These are phyloP conservation scores for Formica exsecta DNA, from an alignment of 1,140 invertebrate species.

Conservation along the genomic window DNA sequence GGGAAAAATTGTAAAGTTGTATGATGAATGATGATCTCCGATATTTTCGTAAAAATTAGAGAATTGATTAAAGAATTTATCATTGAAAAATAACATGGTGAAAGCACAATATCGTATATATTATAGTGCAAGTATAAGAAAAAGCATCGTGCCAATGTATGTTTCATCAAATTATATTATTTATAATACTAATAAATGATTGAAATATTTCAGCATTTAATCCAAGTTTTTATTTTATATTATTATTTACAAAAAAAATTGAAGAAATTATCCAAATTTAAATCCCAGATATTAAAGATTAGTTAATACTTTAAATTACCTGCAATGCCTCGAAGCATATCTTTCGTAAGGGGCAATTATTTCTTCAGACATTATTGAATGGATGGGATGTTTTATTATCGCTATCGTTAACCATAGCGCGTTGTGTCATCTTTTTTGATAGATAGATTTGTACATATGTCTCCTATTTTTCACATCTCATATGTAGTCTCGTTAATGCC, in stretches of 20 bases:
- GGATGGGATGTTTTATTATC: neutral
- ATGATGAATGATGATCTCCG: neutral
- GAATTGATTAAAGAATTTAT: no score
- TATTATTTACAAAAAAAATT: neutral
- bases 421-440: no score
- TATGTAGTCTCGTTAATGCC: neutral
- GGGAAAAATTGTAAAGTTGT: neutral
- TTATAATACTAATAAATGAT: neutral
- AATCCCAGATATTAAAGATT: conserved; percentile 4
- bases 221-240: neutral
- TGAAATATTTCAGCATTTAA: neutral
- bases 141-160: no score
- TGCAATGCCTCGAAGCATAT: neutral
- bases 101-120: no score
- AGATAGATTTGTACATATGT: no score
- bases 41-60: neutral
- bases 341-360: neutral
- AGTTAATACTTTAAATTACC: neutral
- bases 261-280: neutral
- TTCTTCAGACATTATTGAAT: neutral
- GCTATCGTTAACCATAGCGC: neutral
- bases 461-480: no score
- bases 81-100: no score
- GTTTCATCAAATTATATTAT: no score
- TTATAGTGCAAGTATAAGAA: no score